A percentile compares a stretch with the other conserved stretches of the same genome.
Conservation (phyloP, 2,888 invertebrate species). For the Agrotis ipsilon region DNA sequence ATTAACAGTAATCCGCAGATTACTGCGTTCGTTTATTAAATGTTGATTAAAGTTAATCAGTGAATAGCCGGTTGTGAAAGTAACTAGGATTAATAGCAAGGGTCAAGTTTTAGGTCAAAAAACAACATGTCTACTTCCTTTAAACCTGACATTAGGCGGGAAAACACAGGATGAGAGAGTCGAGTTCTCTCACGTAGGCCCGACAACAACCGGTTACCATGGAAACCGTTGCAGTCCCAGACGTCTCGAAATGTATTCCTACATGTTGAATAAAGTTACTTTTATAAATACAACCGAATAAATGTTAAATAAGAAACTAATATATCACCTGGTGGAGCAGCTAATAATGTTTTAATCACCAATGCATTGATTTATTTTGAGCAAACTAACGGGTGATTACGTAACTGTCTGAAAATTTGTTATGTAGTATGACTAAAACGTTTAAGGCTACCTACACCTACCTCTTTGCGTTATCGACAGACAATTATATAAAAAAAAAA, state of each 20-base stretch:
- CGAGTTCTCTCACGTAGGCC: conserved; percentile 48
- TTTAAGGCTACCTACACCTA: conserved; percentile 41
- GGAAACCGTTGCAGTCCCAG: conserved; percentile 52
- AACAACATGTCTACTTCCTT: conserved; percentile 31
- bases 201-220: conserved; percentile 54
- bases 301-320: conserved; percentile 8
- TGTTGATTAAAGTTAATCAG: too few species aligned
- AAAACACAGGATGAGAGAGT: conserved; percentile 50
- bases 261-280: conserved; percentile 17
- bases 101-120: conserved; percentile 22
- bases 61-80: neutral
- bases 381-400: conserved; percentile 61
- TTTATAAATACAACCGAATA: neutral
- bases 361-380: conserved; percentile 55
- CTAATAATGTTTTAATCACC: conserved; percentile 42
- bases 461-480: conserved; percentile 6
- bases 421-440: conserved; percentile 59
- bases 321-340: conserved; percentile 17
- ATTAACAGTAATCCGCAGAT: neutral
- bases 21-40: neutral
- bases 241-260: conserved; percentile 49
- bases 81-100: neutral
- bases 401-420: conserved; percentile 73
- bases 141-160: conserved; percentile 24
- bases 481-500: conserved; percentile 41